phyloP scores from a whole-genome alignment of 2,888 invertebrate genomes.

The Hirtodrosophila alboralis region DNA sequence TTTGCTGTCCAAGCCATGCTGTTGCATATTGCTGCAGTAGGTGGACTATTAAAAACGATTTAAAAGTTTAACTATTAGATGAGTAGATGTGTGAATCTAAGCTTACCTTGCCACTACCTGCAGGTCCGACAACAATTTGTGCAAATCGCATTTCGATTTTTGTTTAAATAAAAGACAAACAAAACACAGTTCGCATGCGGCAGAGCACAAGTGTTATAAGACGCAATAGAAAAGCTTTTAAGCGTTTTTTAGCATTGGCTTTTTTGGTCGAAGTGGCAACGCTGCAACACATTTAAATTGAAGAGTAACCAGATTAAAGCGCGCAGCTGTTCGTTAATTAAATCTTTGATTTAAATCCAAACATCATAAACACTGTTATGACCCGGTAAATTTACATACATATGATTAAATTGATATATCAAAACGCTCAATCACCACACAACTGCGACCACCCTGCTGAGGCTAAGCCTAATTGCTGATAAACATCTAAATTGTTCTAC shows the following conservation, averaged over 20 bases:
- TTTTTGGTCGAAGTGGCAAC: slow-evolving; percentile 16
- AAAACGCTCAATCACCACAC: slow-evolving; percentile 60
- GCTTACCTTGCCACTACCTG: slow-evolving; percentile 97
- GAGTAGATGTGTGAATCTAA: neutral
- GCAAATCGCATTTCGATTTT: slow-evolving; percentile 91
- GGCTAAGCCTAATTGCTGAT: slow-evolving; percentile 77
- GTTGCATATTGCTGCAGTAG: slow-evolving; percentile 94
- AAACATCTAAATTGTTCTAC: slow-evolving; percentile 69
- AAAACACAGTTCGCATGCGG: slow-evolving; percentile 29
- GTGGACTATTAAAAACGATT: slow-evolving; percentile 89
- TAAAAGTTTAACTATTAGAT: neutral
- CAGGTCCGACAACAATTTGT: slow-evolving; percentile 98
- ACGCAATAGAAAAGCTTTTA: slow-evolving; percentile 10
- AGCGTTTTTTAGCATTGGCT: neutral
- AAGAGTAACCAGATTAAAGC: slow-evolving; percentile 10
- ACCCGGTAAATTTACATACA: slow-evolving; percentile 58
- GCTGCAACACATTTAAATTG: neutral
- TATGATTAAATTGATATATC: slow-evolving; percentile 74
- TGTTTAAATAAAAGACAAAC: slow-evolving; percentile 1
- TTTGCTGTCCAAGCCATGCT: slow-evolving; percentile 91
- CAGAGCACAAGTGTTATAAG: slow-evolving; percentile 33
- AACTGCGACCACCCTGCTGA: slow-evolving; percentile 39
- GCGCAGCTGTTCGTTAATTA: slow-evolving; percentile 67
- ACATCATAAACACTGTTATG: slow-evolving; percentile 26
- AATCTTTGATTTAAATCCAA: slow-evolving; percentile 29